These are phyloP conservation scores for Acronicta leporina DNA, from an alignment of 2,888 invertebrate genomes.

Conservation along the genomic window DNA sequence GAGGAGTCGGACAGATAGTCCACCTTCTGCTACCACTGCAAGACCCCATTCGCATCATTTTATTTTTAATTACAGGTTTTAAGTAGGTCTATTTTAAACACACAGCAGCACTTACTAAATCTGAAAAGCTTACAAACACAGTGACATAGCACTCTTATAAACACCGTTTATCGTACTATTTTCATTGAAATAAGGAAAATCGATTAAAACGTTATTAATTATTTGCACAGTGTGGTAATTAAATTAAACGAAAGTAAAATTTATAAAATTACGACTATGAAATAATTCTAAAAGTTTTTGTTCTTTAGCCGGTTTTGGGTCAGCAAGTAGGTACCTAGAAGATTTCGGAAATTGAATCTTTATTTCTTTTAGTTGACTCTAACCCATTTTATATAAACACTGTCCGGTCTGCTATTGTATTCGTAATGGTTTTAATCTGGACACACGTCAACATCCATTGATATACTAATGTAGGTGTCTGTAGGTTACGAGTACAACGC, in stretches of 20 bases:
- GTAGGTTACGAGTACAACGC: not conserved
- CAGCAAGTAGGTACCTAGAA: no score
- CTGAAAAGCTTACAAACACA: not conserved
- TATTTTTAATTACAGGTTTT: not conserved
- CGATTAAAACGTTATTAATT: no score
- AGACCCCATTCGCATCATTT: constrained; percentile 11
- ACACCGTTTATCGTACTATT: not conserved
- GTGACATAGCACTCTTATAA: no score
- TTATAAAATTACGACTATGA: no score
- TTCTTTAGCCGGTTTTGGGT: no score
- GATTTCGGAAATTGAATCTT: no score
- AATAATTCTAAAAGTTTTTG: no score
- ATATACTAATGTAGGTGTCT: not conserved
- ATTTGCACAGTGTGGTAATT: no score
- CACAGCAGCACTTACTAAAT: not conserved
- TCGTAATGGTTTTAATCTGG: not conserved
- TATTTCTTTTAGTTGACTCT: no score
- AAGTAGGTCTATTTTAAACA: not conserved
- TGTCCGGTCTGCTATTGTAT: no score
- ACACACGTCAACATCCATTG: not conserved
- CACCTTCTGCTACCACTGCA: constrained; percentile 12
- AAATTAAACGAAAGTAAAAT: no score
- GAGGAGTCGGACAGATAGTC: not conserved
- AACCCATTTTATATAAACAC: no score
- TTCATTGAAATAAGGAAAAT: not conserved